These are phyloP conservation scores for Anableps anableps DNA, from an alignment of 2,797 vertebrate species.

Conservation along the genomic window DNA sequence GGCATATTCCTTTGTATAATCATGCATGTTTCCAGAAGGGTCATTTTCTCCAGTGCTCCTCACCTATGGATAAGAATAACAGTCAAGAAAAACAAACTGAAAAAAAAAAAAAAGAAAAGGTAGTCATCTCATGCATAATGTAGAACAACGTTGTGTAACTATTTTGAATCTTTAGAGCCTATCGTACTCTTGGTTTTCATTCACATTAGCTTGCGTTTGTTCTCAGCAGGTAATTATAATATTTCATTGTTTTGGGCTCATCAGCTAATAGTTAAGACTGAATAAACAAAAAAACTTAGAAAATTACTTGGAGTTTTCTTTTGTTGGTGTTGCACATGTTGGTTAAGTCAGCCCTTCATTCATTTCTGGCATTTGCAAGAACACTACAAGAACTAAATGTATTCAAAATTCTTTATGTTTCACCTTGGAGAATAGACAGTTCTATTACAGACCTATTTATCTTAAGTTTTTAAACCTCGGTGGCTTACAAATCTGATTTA, in stretches of 20 bases:
- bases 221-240: background rate
- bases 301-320: background rate
- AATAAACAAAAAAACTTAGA: background rate
- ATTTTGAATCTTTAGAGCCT: background rate
- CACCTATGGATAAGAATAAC: background rate
- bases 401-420: background rate
- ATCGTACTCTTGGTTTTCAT: background rate
- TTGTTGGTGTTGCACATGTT: background rate
- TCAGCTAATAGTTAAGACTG: background rate
- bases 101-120: background rate
- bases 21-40: background rate
- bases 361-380: background rate
- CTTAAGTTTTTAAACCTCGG: background rate
- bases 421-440: background rate
- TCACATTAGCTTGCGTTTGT: background rate
- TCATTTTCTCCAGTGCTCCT: background rate
- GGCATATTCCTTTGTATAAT: background rate
- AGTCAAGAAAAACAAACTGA: background rate
- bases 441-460: background rate
- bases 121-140: background rate
- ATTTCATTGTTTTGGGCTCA: background rate
- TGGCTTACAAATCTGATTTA: background rate
- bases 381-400: background rate
- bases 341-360: background rate
- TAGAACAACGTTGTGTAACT: background rate